phyloP scores from a whole-genome alignment of 2,797 vertebrate species.

The Gymnoscopelus microlampas region DNA sequence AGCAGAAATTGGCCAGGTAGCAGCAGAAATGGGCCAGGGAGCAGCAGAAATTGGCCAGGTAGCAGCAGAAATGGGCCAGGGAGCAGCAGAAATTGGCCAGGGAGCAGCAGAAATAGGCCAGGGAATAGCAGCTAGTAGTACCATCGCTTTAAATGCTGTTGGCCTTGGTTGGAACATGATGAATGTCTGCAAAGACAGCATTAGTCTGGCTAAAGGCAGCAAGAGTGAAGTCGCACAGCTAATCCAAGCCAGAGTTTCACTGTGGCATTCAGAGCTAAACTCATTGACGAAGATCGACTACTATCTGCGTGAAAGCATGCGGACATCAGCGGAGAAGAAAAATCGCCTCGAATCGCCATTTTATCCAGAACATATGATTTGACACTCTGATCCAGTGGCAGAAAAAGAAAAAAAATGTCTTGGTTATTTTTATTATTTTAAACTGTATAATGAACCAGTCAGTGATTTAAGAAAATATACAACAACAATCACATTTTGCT shows the following conservation, averaged over 20 bases:
- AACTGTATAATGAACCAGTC: no score
- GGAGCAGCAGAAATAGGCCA: no score
- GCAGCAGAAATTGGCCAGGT: no score
- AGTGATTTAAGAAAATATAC: background rate
- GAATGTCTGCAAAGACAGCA: conserved; percentile 76
- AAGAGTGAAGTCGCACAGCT: conserved; percentile 63
- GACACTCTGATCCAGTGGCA: background rate
- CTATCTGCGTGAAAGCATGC: conserved; percentile 49
- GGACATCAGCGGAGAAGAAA: conserved; percentile 29
- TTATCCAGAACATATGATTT: conserved; percentile 4
- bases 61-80: no score
- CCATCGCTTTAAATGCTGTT: conserved; percentile 66
- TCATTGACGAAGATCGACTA: conserved; percentile 67
- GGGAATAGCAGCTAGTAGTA: conserved; percentile 29
- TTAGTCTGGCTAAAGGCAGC: conserved; percentile 71
- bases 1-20: no score
- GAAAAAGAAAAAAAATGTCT: background rate
- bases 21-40: no score
- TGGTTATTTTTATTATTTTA: background rate
- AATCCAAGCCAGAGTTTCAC: conserved; percentile 67
- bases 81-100: no score
- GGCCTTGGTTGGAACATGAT: conserved; percentile 76
- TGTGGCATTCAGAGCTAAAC: conserved; percentile 72
- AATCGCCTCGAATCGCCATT: conserved; percentile 59
- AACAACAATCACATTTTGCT: no score